Base-by-base conservation (phyloP, 2,888 invertebrate genomes). In the Auanema freiburgensis region DNA sequence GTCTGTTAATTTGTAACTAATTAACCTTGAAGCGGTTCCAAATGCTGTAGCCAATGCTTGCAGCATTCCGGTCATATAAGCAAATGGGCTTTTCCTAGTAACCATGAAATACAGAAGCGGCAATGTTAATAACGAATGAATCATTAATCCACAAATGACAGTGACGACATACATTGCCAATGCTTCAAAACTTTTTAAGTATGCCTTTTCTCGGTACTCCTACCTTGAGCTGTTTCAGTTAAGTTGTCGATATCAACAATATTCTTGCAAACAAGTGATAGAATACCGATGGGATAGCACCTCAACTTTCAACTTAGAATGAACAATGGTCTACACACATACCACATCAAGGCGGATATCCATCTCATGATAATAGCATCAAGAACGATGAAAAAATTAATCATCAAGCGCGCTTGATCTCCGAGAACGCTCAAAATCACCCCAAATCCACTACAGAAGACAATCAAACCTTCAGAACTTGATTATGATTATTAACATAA, bases 41-140 rank as follows among this genome's bases (percentile, higher is more conserved):
- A 96, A 96, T 46, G 95, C 95, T 0, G 95, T 96, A 4, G 92
- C 91, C 85, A 94, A 87, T 18, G 95, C 94, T 81, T 93, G 92
- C 5, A 91, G 90, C 88, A 93, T 90, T 44, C 81, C 83, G 8
- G 81, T 82, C 76, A 83, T 79, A 60, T 78, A 82, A 18, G 78
- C 73, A 61, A 83, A 83, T 10, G 82, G 82, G 18, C 74, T 78
- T 70, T 89, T 90, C 50, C 80, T 84, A 6, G 81, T 91, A 46
- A 90, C 89, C 69, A 92, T 78, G 75, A 92, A 90, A 86, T 91
- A 97, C 54, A 97, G 87, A 8, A 91, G 84, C 5, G 95, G 93
- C 55, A 97, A 88, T 0, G 94, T 90, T 23, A 95, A 89, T 79
- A 96, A 91, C 10, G 94, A 95, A 83, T 97, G 97, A 59, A 94